Percentiles rank a stretch among this genome's conserved stretches.
Conservation (phyloP, 2,113 vertebrate genomes). For the Hydrolagus affinis region DNA sequence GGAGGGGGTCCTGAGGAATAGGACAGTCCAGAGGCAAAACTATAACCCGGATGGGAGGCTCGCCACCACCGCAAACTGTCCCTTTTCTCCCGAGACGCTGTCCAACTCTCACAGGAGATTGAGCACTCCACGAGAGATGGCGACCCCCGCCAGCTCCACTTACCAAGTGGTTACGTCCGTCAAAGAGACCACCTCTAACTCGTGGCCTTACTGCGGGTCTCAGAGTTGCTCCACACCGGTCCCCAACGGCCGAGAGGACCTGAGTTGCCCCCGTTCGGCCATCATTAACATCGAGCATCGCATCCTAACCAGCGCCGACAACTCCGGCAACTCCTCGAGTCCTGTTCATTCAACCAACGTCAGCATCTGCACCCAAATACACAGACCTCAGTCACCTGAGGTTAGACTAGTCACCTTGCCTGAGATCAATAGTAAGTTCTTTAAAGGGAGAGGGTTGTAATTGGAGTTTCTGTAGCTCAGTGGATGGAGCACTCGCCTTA, state of each 20-base stretch:
- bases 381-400: conserved; percentile 46
- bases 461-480: too few relatives aligned
- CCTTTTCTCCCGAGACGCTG: conserved; percentile 31
- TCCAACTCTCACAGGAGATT: conserved; percentile 30
- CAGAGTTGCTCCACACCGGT: conserved; percentile 44
- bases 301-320: conserved; percentile 9
- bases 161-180: conserved; percentile 41
- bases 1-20: conserved; percentile 66
- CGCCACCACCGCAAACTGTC: fast-evolving
- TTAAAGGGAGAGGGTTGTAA: not conserved
- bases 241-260: conserved; percentile 37
- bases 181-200: conserved; percentile 40
- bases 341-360: conserved; percentile 49
- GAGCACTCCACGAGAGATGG: not conserved
- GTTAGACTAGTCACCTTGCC: conserved; percentile 54
- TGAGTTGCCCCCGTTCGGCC: not conserved
- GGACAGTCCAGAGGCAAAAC: conserved; percentile 34
- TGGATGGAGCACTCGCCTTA: not conserved
- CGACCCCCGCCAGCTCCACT: conserved; percentile 33
- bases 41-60: not conserved
- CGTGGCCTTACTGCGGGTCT: not conserved
- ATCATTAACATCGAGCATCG: conserved; percentile 20
- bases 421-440: conserved; percentile 50
- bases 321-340: conserved; percentile 35
- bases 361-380: conserved; percentile 44